Base-by-base conservation (phyloP, 2,888 invertebrate species). In the Coelinius sp. region DNA sequence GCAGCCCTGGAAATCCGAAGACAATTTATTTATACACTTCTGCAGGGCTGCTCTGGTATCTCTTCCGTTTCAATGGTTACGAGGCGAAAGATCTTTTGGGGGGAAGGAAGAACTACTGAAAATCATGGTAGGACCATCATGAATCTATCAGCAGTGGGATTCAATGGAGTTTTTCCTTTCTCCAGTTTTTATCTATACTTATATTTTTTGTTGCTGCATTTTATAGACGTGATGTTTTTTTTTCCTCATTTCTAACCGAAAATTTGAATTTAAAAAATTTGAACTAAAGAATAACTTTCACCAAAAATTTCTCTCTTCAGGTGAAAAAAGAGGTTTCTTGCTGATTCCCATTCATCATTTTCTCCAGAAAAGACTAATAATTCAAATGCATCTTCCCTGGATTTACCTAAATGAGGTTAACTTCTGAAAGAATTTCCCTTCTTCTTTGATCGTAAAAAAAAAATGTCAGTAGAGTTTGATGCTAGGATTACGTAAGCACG, bases 381-480 rank as follows among this genome's bases (percentile, higher is more conserved):
- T 53, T 53, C 53, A 53, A 53, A 53, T 53, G 53, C 22, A 2
- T 25, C 53, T 14, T 35, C 31, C 14, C 8, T 25, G 56, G 35
- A 59, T 59, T 53, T 53, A 56, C 6, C 17, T 56, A 31, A 56
- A 56, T 56, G 56, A 12, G 38, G 62, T 62, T 62, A 38, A 62
- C 35, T 62, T 38, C 31, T 35, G 35, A 17, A 20, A 35, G 35
- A 31, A 35, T 20, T 59, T 6, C 20, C 35, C 22, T 38, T 4
- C 1, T 31, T 62, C 35, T 70, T 74, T 53, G 41, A 69, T 71
- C 53, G 70, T 73, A 63, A 73, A 25, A 68, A 75, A 75, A 73
- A 74, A 73, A 77, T 74, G 75, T 72, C 65, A 64, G 70, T 73
- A 35, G 38, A 77, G 72, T 77, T 77, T 75, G 76, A 77, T 73